Base-by-base conservation (phyloP, 2,797 vertebrate genomes). In the Nannoperca obscura region DNA sequence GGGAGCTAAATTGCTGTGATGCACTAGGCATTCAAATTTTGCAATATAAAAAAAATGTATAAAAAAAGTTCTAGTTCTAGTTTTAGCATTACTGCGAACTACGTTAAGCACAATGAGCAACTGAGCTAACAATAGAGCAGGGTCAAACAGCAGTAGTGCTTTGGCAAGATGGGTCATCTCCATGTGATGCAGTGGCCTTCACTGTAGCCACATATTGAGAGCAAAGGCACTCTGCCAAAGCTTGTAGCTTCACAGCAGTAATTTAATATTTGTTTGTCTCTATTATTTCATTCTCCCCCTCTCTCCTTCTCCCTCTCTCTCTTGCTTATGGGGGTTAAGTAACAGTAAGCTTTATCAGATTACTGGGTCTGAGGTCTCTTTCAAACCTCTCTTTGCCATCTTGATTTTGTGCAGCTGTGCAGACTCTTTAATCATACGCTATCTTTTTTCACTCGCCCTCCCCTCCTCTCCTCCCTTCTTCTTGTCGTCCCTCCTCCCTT, bases 391-490 rank as follows among this genome's bases (percentile, higher is more conserved):
- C 90, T 94, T 91, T 94, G 95, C 91, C 93, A 94, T 97, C 96
- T 97, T 97, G 94, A 97, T 97, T 97, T 96, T 92, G 94, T 95
- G 91, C 97, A 98, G 97, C 97, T 98, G 96, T 92, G 95, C 94
- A 94, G 95, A 95, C 94, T 96, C 94, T 96, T 98, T 97, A 98
- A 97, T 98, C 97, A 97, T 96, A 97, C 94, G 95, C 97, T 97
- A 97, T 97, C 96, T 97, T 94, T 96, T 96, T 96, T 95, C 92
- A 93, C 96, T 94, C 91, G 13, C 88, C 85, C 76, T 86, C 90
- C 88, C 87, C 85, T 74, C 84, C 88, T 84, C 88, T 75, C 87
- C 91, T 86, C 86, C 84, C 91, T 78, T 86, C 71, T 88, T 76
- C 86, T 84, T 85, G 63, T 88, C 89, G 88, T 91, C 95, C 95